Conservation (phyloP, 2,113 vertebrate genomes). For the Dermatemys mawii region DNA sequence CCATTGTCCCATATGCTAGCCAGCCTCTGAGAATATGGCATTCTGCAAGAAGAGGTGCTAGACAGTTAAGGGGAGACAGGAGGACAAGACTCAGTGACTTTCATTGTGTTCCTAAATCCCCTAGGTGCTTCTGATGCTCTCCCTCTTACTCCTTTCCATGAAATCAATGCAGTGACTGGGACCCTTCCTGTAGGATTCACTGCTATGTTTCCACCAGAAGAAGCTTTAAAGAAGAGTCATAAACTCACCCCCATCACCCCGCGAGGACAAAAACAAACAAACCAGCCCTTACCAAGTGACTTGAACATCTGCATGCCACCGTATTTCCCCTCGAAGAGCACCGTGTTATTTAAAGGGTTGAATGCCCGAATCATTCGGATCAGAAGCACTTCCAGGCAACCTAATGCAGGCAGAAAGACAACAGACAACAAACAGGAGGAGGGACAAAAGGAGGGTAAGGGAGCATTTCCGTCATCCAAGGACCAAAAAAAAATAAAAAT, state of each 20-base stretch:
- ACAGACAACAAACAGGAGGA: slow-evolving; percentile 45
- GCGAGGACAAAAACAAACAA: fast-evolving
- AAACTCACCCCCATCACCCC: not conserved
- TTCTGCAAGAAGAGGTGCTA: not conserved
- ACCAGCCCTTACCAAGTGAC: slow-evolving; percentile 83
- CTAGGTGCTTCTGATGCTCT: not conserved
- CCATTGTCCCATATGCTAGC: not conserved
- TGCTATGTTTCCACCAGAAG: not conserved
- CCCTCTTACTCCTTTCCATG: not conserved
- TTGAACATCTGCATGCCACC: slow-evolving; percentile 87
- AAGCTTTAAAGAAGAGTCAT: not conserved
- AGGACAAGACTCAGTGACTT: too few relatives aligned
- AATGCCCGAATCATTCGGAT: slow-evolving; percentile 90
- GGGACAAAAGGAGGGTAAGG: not conserved
- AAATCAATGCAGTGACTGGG: not conserved
- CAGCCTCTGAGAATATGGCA: not conserved
- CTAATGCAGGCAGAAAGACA: slow-evolving; percentile 72
- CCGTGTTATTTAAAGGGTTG: slow-evolving; percentile 89
- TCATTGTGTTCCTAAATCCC: not conserved
- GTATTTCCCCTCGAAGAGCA: slow-evolving; percentile 91
- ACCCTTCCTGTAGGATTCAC: not conserved
- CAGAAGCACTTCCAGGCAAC: slow-evolving; percentile 90
- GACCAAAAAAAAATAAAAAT: not conserved
- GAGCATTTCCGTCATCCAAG: slow-evolving; percentile 34
- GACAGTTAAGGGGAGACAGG: not conserved